Evolutionary conservation across 2,797 vertebrate genomes (phyloP), one percentile per base, ranked within the genome.

Genomic region (Takifugu rubripes): DNA sequence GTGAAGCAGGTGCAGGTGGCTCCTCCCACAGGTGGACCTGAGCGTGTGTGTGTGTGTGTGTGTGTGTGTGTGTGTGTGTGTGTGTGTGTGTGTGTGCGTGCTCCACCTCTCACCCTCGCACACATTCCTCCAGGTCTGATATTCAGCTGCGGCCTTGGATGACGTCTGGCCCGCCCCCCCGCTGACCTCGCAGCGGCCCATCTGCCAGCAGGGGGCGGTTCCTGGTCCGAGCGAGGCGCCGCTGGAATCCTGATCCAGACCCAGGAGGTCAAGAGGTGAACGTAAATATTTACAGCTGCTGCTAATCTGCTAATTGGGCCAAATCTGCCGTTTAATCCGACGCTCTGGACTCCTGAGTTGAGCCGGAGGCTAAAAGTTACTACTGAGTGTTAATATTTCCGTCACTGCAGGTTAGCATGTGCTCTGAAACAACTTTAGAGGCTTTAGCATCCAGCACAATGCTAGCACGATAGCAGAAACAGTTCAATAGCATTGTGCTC

Each of bases 201-300:
- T 79, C 69, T 84, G 64, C 74, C 66, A 82, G 75, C 82, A 43
- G 65, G 61, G 50, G 61, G 54, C 62, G 54, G 59, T 51, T 21
- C 21, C 21, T 21, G 21, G 21, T 21, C 21, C 21, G 21, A 21
- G 21, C 21, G 21, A 21, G 64, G 52, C 15, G 25, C 17, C 0
- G 47, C 59, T 61, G 66, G 54, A 49, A 54, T 50, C 33, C 55
- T 29, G 70, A 48, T 57, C 68, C 74, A 70, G 76, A 77, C 63
- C 46, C 52, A 24, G 48, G 50, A 49, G 70, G 61, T 72, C 75
- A 70, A 0, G 17, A 36, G 57, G 54, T 43, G 53, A 77, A 79
- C 66, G 56, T 73, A 76, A 78, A 81, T 54, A 6, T 67, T 65
- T 59, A 49, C 57, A 17, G 55, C 58, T 53, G 40, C 25, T 61